phyloP scores from a whole-genome alignment of 1,140 invertebrate species.

The Vanessa tameamea region DNA sequence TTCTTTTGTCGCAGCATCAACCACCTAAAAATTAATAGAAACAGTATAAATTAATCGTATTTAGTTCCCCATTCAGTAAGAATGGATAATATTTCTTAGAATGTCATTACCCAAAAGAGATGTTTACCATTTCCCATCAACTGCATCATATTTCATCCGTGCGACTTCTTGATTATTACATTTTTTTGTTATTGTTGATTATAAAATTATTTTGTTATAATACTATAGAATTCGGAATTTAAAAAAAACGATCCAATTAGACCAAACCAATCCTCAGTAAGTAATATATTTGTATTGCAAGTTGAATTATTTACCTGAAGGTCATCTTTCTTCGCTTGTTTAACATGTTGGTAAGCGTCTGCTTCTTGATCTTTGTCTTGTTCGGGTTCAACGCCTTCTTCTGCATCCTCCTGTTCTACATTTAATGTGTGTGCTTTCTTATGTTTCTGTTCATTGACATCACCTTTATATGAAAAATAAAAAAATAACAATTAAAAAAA shows the following conservation, averaged over 20 bases:
- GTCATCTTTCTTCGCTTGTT: constrained; percentile 87
- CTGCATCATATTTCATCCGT: too few species aligned
- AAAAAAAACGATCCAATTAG: too few species aligned
- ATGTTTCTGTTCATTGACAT: constrained; percentile 82
- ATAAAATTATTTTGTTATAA: too few species aligned
- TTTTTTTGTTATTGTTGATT: too few species aligned
- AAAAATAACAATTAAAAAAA: neutral
- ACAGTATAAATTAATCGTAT: neutral
- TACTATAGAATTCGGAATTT: too few species aligned
- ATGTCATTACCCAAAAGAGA: too few species aligned
- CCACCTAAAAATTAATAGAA: constrained; percentile 62
- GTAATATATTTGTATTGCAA: too few species aligned
- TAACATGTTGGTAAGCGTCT: constrained; percentile 93
- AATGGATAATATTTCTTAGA: too few species aligned
- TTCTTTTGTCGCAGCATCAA: constrained; percentile 90
- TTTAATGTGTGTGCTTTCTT: constrained; percentile 84
- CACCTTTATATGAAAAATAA: constrained; percentile 57
- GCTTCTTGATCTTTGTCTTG: constrained; percentile 79
- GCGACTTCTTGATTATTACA: too few species aligned
- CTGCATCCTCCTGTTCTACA: constrained; percentile 77
- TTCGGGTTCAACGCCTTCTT: constrained; percentile 75
- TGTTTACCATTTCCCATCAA: too few species aligned
- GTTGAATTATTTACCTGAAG: constrained; percentile 65
- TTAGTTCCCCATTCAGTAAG: too few species aligned
- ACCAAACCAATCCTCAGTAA: too few species aligned